Evolutionary conservation across 2,888 invertebrate genomes (phyloP), one percentile per base, ranked within the genome.

Genomic region (Sarcophaga rosellei): DNA sequence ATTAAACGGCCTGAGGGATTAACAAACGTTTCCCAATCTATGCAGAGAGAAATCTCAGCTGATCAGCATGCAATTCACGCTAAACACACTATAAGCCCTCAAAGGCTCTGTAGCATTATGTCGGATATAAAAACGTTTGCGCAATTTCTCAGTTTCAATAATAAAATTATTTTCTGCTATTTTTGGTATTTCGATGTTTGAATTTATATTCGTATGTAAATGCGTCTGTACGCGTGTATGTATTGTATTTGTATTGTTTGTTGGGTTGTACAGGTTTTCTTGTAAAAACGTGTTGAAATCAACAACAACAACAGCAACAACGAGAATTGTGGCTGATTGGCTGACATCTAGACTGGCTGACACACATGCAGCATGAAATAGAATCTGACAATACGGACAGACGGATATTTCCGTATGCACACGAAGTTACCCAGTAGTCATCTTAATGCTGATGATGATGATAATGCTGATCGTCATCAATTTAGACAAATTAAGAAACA

Each of bases 401-500:
- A 35, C 35, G 35, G 35, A 35, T 35, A 15, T 53, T 53, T 53
- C 53, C 53, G 53, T 12, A 53, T 3, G 17, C 53, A 53, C 53
- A 53, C 53, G 53, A 53, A 53, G 53, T 53, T 53, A 53, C 15
- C 53, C 53, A 53, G 53, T 53, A 53, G 53, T 53, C 53, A 53
- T 17, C 53, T 15, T 53, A 12, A 53, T 17, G 47, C 11, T 47
- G 15, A 53, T 53, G 53, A 53, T 53, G 53, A 35, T 35, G 35
- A 35, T 35, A 10, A 10, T 76, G 23, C 47, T 70, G 69, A 65
- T 74, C 74, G 63, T 59, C 63, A 70, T 25, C 35, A 45, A 44
- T 81, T 86, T 78, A 72, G 78, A 81, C 86, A 86, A 81, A 84
- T 86, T 81, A 86, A 84, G 74, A 81, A 86, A 75, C 84, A 81